phyloP scores from a whole-genome alignment of 2,113 vertebrate species.

The Cervus canadensis region DNA sequence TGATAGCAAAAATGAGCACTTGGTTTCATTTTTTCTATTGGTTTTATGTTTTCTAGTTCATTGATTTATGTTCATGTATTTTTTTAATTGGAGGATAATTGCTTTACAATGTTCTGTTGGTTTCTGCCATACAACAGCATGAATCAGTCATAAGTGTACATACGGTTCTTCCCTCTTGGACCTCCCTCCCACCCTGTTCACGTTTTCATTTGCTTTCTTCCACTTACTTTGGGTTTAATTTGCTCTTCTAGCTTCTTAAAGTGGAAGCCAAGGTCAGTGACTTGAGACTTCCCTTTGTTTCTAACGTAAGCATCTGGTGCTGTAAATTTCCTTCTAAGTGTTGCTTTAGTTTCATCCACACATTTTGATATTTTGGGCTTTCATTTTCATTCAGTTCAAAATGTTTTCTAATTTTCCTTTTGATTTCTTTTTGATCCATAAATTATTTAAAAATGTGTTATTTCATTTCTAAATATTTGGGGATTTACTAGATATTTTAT shows the following conservation, averaged over 20 bases:
- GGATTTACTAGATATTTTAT: neutral
- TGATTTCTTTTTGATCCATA: neutral
- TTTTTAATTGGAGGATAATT: neutral
- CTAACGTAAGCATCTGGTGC: neutral
- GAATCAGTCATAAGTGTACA: neutral
- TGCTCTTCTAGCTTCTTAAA: neutral
- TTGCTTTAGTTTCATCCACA: neutral
- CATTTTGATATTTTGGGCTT: neutral
- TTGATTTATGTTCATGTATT: neutral
- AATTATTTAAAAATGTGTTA: neutral
- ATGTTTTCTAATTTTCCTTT: neutral
- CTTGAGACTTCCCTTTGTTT: neutral
- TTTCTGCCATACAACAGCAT: neutral
- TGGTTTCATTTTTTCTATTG: neutral
- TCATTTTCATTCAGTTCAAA: neutral
- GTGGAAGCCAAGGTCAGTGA: neutral
- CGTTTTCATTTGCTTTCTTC: neutral
- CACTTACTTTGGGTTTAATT: neutral
- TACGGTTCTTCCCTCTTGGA: neutral
- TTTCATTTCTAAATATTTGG: neutral
- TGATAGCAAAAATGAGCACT: neutral
- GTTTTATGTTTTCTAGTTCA: neutral
- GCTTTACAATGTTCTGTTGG: neutral
- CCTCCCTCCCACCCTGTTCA: neutral
- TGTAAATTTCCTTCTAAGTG: neutral